A percentile compares a stretch with the other conserved stretches of the same genome.
Evolutionary conservation across 1,140 invertebrate genomes (phyloP).

Genomic region (Drosophila biarmipes): DNA sequence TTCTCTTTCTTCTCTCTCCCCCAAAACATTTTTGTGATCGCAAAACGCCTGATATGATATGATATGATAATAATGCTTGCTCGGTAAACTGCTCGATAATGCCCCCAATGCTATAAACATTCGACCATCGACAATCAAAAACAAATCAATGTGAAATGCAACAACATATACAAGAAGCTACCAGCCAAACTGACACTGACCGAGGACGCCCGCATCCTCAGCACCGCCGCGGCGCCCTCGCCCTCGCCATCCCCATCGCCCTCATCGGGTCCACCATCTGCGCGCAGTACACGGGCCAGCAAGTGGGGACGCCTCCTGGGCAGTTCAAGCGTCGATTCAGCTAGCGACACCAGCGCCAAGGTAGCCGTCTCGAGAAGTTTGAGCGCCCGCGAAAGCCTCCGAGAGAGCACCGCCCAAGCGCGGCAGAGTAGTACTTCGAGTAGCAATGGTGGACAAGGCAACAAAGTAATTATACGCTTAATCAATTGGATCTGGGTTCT

Average conservation of each 20-base stretch:
- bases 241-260: constrained; percentile 87
- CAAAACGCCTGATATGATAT: constrained; percentile 10
- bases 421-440: constrained; percentile 85
- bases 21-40: constrained; percentile 2
- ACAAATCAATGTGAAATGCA: neutral
- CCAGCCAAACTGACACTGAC: constrained; percentile 84
- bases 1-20: constrained; percentile 39
- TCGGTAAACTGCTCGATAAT: constrained; percentile 29
- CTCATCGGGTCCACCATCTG: constrained; percentile 84
- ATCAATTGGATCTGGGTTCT: constrained; percentile 10
- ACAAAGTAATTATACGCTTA: constrained; percentile 86
- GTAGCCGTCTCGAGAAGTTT: constrained; percentile 88
- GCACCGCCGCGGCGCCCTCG: constrained; percentile 85
- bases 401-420: constrained; percentile 85
- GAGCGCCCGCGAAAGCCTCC: constrained; percentile 88
- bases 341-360: constrained; percentile 85
- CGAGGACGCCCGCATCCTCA: constrained; percentile 84
- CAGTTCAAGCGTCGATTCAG: constrained; percentile 89
- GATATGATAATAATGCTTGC: constrained; percentile 14
- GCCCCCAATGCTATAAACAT: constrained; percentile 10
- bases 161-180: constrained; percentile 82
- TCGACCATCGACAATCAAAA: constrained; percentile 19
- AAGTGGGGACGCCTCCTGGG: constrained; percentile 93
- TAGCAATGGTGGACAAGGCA: constrained; percentile 86
- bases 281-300: constrained; percentile 85